Percentiles rank a stretch among this genome's conserved stretches.
Evolutionary conservation across 1,140 invertebrate genomes (phyloP).

Genomic region (Danaus melanippus): DNA sequence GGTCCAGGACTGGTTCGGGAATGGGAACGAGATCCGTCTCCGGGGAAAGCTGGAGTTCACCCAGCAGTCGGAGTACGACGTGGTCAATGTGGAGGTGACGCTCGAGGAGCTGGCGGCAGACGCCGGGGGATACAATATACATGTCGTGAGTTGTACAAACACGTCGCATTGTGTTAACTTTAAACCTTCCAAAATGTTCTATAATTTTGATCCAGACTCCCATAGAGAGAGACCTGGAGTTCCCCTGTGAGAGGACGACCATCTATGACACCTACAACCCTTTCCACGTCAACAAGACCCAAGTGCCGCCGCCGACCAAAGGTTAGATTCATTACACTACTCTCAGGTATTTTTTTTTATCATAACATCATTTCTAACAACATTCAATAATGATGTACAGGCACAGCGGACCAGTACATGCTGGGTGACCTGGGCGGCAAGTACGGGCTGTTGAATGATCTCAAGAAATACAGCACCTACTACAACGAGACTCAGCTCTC

Average conservation of each 20-base stretch:
- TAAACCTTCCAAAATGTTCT: neutral
- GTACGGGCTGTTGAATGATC: slow-evolving; percentile 81
- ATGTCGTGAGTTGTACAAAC: slow-evolving; percentile 75
- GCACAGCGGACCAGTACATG: slow-evolving; percentile 89
- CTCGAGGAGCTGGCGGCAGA: slow-evolving; percentile 79
- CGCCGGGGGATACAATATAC: slow-evolving; percentile 85
- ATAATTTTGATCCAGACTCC: slow-evolving; percentile 74
- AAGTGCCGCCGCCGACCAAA: slow-evolving; percentile 74
- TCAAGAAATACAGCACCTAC: slow-evolving; percentile 71
- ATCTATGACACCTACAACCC: slow-evolving; percentile 91
- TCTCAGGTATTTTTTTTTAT: slow-evolving; percentile 1
- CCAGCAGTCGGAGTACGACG: slow-evolving; percentile 89
- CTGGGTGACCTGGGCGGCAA: slow-evolving; percentile 93
- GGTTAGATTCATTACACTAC: slow-evolving; percentile 37
- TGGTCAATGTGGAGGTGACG: slow-evolving; percentile 84
- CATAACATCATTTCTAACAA: neutral
- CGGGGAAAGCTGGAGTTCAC: slow-evolving; percentile 85
- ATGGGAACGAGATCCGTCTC: slow-evolving; percentile 76
- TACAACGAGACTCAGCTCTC: slow-evolving; percentile 90
- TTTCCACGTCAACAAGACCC: slow-evolving; percentile 75
- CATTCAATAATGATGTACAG: slow-evolving; percentile 24
- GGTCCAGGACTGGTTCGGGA: slow-evolving; percentile 89
- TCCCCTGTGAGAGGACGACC: slow-evolving; percentile 88
- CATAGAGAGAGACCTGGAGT: slow-evolving; percentile 85
- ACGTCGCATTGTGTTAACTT: too few relatives aligned